These are phyloP conservation scores for Palythoa grandiflora DNA, from an alignment of 92 coral and sea anemone genomes.

Conservation along the genomic window DNA sequence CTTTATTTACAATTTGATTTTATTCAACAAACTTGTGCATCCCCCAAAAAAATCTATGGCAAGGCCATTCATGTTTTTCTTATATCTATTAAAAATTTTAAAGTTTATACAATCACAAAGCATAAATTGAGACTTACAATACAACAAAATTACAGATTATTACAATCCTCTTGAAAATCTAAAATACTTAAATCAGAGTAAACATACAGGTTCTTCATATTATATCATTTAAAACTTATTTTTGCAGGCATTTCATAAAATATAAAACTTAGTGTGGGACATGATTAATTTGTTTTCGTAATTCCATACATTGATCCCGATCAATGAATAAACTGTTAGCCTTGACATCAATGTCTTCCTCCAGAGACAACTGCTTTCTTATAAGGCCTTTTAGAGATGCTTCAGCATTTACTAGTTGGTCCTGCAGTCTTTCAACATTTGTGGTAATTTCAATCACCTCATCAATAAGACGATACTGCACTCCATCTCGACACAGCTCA, in stretches of 20 bases:
- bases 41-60: neutral
- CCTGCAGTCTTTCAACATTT: slow-evolving; percentile 86
- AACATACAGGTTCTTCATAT: no score
- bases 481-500: slow-evolving; percentile 97
- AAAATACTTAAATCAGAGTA: no score
- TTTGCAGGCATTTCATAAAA: no score
- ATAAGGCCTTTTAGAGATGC: slow-evolving; percentile 89
- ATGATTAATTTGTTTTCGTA: slow-evolving; percentile 94
- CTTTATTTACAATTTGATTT: no score
- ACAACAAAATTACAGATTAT: no score
- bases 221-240: no score
- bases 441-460: slow-evolving; percentile 89
- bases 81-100: no score
- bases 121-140: no score
- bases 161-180: no score
- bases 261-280: slow-evolving; percentile 68
- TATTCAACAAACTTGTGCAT: neutral
- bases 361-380: slow-evolving; percentile 90
- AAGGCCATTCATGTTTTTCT: no score
- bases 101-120: no score
- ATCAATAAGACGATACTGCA: slow-evolving; percentile 90
- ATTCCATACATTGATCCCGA: slow-evolving; percentile 92
- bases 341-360: slow-evolving; percentile 95
- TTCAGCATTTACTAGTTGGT: slow-evolving; percentile 83
- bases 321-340: slow-evolving; percentile 90